These are phyloP conservation scores for Heliconius erato DNA, from an alignment of 2,888 invertebrate genomes.

Conservation along the genomic window DNA sequence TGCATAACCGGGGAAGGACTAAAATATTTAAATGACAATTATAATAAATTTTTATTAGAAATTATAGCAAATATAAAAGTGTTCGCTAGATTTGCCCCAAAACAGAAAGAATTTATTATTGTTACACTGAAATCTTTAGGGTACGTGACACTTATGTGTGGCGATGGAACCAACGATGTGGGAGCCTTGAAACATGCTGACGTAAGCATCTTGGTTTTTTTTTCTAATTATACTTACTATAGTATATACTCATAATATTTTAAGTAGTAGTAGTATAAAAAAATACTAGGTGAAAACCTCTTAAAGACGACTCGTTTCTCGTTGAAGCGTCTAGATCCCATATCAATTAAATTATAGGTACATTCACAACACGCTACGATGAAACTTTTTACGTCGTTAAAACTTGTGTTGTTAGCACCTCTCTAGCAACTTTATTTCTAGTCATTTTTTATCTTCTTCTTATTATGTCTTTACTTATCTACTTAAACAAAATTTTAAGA, in stretches of 20 bases:
- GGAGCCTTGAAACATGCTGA: slow-evolving; percentile 99
- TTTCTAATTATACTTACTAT: too few species aligned
- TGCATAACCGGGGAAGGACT: slow-evolving; percentile 98
- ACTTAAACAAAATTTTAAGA: not conserved
- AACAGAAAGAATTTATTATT: slow-evolving; percentile 98
- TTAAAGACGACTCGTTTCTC: not conserved
- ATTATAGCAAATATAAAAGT: slow-evolving; percentile 95
- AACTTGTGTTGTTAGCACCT: slow-evolving; percentile 13
- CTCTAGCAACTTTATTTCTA: not conserved
- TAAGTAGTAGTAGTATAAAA: too few species aligned
- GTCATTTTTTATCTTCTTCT: not conserved
- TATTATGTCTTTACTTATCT: not conserved
- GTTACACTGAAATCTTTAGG: slow-evolving; percentile 95
- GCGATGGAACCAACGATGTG: slow-evolving; percentile 99
- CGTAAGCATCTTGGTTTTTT: slow-evolving; percentile 85
- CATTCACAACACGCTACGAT: not conserved
- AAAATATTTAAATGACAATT: slow-evolving; percentile 87
- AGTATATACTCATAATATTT: too few species aligned
- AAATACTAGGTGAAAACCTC: not conserved
- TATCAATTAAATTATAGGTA: slow-evolving; percentile 8
- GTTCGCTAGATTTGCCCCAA: slow-evolving; percentile 98
- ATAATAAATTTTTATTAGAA: slow-evolving; percentile 87
- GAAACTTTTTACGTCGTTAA: slow-evolving; percentile 2
- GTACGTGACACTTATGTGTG: slow-evolving; percentile 98
- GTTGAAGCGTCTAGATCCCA: not conserved